Evolutionary conservation across 2,888 invertebrate species (phyloP).

Genomic region (Athripsodes cinereus): DNA sequence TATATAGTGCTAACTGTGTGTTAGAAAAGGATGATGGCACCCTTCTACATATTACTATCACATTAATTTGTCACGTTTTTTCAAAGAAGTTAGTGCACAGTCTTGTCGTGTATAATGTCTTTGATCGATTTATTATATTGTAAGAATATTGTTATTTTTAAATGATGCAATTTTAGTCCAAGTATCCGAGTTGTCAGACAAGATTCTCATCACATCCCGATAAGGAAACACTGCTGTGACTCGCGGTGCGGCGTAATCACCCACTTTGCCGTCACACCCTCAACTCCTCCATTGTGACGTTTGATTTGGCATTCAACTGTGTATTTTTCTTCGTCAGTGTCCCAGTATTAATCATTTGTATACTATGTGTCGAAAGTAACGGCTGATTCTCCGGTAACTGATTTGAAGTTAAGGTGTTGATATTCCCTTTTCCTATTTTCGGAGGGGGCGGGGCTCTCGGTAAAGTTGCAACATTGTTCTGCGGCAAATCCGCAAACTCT

Average conservation of each 20-base stretch:
- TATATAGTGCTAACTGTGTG: too few relatives aligned
- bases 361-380: slow-evolving; percentile 66
- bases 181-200: slow-evolving; percentile 25
- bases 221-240: slow-evolving; percentile 45
- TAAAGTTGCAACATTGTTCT: slow-evolving; percentile 58
- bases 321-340: slow-evolving; percentile 73
- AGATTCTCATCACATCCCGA: slow-evolving; percentile 27
- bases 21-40: too few relatives aligned
- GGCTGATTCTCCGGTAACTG: slow-evolving; percentile 62
- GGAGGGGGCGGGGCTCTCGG: slow-evolving; percentile 73
- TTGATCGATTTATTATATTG: too few relatives aligned
- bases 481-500: slow-evolving; percentile 75
- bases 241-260: slow-evolving; percentile 52
- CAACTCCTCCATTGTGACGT: slow-evolving; percentile 70
- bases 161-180: too few relatives aligned
- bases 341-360: slow-evolving; percentile 71
- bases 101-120: too few relatives aligned
- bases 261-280: slow-evolving; percentile 71
- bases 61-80: too few relatives aligned
- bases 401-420: slow-evolving; percentile 52
- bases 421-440: slow-evolving; percentile 58
- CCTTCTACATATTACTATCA: too few relatives aligned
- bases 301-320: slow-evolving; percentile 55
- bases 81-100: too few relatives aligned
- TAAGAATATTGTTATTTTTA: too few relatives aligned